Evolutionary conservation across 2,888 invertebrate species (phyloP), one percentile per base, ranked within the genome.

Genomic region (Glaucopsyche alexis): DNA sequence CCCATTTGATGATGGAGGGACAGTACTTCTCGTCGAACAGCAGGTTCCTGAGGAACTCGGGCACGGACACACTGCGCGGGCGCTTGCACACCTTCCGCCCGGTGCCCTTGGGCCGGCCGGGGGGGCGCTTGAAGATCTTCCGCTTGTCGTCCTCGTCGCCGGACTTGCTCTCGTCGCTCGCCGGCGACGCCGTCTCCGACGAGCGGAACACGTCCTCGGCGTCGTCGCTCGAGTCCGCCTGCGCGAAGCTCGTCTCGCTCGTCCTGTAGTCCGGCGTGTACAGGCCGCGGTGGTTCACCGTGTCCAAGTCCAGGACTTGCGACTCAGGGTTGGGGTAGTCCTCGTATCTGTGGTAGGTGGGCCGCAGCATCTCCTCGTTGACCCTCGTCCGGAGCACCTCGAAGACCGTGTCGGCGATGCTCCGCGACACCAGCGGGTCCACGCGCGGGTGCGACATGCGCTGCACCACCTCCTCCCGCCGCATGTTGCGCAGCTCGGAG

Each of bases 1-100:
- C 98, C 98, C 98, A 98, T 85, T 96, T 96, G 80, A 98, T 97
- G 77, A 97, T 94, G 71, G 95, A 95, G 0, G 97, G 97, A 83
- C 97, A 97, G 78, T 96, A 96, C 75, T 94, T 92, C 4, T 95
- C 94, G 83, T 97, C 95, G 75, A 95, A 94, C 73, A 98, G 90
- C 47, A 98, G 94, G 84, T 97, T 96, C 77, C 97, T 94, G 79
- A 98, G 95, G 86, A 98, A 98, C 87, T 98, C 97, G 94, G 98
- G 98, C 55, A 98, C 93, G 65, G 93, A 93, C 5, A 93, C 93
- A 84, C 91, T 93, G 76, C 90, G 83, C 7, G 91, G 89, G 66
- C 91, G 89, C 81, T 93, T 93, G 79, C 85, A 84, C 55, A 86
- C 81, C 77, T 91, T 93, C 71, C 89, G 84, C 13, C 93, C 93